These are phyloP conservation scores for Acridotheres tristis DNA, from an alignment of 2,797 vertebrate genomes.

Conservation along the genomic window DNA sequence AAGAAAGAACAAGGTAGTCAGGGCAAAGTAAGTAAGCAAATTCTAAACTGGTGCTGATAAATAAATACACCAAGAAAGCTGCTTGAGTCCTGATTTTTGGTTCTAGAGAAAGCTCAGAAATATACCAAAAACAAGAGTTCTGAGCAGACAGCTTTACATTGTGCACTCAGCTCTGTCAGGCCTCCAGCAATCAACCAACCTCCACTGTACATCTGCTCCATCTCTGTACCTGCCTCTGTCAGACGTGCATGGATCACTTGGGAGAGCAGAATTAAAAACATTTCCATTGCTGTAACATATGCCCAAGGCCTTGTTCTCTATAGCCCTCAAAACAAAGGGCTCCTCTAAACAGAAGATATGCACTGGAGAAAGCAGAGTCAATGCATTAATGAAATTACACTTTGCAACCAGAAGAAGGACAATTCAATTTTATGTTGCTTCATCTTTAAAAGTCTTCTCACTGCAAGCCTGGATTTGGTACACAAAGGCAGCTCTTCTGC, in stretches of 20 bases:
- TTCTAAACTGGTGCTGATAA: not conserved
- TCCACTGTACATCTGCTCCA: not conserved
- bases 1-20: not conserved
- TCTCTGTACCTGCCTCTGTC: slow-evolving; percentile 30
- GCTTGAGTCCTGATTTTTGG: not conserved
- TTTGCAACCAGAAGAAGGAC: slow-evolving; percentile 42
- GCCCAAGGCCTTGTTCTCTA: slow-evolving; percentile 20
- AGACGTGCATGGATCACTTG: not conserved
- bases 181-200: not conserved
- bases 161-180: not conserved
- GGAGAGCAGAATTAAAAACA: slow-evolving; percentile 36
- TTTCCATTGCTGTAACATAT: not conserved
- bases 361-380: slow-evolving; percentile 28
- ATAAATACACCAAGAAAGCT: not conserved
- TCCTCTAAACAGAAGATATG: not conserved
- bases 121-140: not conserved
- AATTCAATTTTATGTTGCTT: slow-evolving; percentile 41
- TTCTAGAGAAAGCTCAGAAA: not conserved
- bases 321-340: not conserved
- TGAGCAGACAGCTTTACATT: not conserved
- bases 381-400: slow-evolving; percentile 49
- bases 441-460: slow-evolving; percentile 20
- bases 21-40: not conserved
- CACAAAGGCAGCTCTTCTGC: not conserved
- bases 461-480: not conserved